phyloP scores from a whole-genome alignment of 2,888 invertebrate species.

The Machimus rusticus region DNA sequence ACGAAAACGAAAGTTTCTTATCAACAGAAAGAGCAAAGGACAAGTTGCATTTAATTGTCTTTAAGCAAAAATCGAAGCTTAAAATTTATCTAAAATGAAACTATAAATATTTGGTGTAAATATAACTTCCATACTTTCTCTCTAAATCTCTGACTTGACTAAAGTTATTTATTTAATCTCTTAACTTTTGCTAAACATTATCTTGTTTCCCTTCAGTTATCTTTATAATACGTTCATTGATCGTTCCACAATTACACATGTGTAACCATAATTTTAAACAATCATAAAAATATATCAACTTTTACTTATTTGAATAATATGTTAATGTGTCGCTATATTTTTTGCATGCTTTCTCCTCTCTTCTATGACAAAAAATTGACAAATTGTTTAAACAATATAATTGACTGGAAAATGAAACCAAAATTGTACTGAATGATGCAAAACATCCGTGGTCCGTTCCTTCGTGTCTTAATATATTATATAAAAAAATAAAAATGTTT shows the following conservation, averaged over 20 bases:
- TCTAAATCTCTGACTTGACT: not conserved
- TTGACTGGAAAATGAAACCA: slow-evolving; percentile 25
- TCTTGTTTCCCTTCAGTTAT: not conserved
- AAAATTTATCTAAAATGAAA: not conserved
- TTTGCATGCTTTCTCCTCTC: slow-evolving; percentile 56
- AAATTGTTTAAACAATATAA: slow-evolving; percentile 34
- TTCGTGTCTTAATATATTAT: not conserved
- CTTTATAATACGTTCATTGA: not conserved
- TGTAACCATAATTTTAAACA: not conserved
- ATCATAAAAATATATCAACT: slow-evolving; percentile 12
- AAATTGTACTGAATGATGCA: slow-evolving; percentile 15
- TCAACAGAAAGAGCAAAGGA: not conserved
- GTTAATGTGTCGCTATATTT: slow-evolving; percentile 56
- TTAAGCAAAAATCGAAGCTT: not conserved
- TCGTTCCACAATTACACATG: slow-evolving; percentile 9
- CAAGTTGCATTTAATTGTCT: not conserved
- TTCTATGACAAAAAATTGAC: slow-evolving; percentile 50
- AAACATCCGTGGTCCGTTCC: slow-evolving; percentile 3
- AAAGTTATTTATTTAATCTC: not conserved
- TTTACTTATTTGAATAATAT: slow-evolving; percentile 49
- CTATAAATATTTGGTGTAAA: not conserved
- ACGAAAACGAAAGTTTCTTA: not conserved
- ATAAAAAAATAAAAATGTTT: not conserved
- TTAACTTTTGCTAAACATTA: not conserved
- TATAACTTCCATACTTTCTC: not conserved